Conservation (phyloP, 1,140 invertebrate species). For the Linepithema humile region DNA sequence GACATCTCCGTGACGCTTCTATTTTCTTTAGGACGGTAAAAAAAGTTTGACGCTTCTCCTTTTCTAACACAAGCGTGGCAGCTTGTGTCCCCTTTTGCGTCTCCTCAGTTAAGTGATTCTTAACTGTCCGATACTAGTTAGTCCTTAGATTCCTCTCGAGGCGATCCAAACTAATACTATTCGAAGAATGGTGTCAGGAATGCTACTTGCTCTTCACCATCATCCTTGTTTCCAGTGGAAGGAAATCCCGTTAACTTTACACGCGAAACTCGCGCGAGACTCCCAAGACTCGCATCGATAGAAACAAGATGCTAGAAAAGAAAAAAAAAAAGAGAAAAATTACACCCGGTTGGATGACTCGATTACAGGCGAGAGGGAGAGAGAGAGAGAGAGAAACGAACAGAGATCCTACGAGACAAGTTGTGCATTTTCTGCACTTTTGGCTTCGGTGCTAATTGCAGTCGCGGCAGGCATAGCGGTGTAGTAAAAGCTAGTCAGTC, state of each 20-base stretch:
- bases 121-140: not conserved
- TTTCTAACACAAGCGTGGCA: not conserved
- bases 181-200: constrained; percentile 28
- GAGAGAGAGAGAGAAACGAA: not conserved
- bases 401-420: constrained; percentile 34
- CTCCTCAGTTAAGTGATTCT: not conserved
- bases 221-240: constrained; percentile 11
- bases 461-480: not conserved
- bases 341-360: not conserved
- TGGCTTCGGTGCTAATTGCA: constrained; percentile 47
- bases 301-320: not conserved
- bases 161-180: not conserved
- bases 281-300: not conserved
- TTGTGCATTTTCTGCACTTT: constrained; percentile 59
- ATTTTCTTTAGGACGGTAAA: not conserved
- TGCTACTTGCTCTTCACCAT: constrained; percentile 11
- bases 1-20: not conserved
- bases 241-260: constrained; percentile 6
- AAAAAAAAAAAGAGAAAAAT: not conserved
- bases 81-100: not conserved
- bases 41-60: not conserved
- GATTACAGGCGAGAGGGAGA: not conserved
- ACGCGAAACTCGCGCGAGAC: too few relatives aligned
- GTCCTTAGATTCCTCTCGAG: not conserved
- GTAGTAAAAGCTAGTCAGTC: constrained; percentile 51